Evolutionary conservation across 2,888 invertebrate genomes (phyloP).

Genomic region (Trissolcus brochymenae): DNA sequence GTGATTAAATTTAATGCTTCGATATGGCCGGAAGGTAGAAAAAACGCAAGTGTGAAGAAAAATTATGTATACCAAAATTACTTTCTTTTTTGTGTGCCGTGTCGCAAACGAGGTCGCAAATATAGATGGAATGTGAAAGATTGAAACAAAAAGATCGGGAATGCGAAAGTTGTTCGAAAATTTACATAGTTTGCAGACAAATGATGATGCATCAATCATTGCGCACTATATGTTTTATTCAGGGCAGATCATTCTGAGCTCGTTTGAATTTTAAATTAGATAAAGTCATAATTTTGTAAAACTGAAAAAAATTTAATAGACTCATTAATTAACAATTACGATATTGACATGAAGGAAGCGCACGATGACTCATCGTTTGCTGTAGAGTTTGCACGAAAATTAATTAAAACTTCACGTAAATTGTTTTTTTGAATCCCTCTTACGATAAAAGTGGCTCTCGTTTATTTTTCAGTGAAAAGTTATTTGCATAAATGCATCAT

Average conservation of each 20-base stretch:
- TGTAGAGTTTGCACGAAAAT: constrained; percentile 6
- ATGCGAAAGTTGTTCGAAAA: not conserved
- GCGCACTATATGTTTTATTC: constrained; percentile 34
- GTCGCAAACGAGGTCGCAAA: too few species aligned
- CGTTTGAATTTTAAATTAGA: constrained; percentile 54
- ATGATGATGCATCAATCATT: constrained; percentile 39
- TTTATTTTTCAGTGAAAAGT: not conserved
- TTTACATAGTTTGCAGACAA: constrained; percentile 30
- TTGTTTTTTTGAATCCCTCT: constrained; percentile 2
- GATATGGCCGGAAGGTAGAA: too few species aligned
- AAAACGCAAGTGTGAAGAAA: too few species aligned
- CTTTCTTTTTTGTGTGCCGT: too few species aligned
- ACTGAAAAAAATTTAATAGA: constrained; percentile 36
- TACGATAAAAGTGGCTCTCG: not conserved
- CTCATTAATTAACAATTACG: constrained; percentile 54
- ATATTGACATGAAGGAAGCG: constrained; percentile 24
- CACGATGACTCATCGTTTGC: constrained; percentile 17
- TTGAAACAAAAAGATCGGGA: not conserved
- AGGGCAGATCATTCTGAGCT: constrained; percentile 39
- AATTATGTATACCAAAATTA: too few species aligned
- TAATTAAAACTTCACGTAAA: constrained; percentile 6
- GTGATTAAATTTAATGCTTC: not conserved
- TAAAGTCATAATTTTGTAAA: constrained; percentile 42
- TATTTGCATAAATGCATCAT: constrained; percentile 2
- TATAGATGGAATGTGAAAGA: not conserved